Evolutionary conservation across 2,113 vertebrate genomes (phyloP).

Genomic region (Seriola rivoliana): DNA sequence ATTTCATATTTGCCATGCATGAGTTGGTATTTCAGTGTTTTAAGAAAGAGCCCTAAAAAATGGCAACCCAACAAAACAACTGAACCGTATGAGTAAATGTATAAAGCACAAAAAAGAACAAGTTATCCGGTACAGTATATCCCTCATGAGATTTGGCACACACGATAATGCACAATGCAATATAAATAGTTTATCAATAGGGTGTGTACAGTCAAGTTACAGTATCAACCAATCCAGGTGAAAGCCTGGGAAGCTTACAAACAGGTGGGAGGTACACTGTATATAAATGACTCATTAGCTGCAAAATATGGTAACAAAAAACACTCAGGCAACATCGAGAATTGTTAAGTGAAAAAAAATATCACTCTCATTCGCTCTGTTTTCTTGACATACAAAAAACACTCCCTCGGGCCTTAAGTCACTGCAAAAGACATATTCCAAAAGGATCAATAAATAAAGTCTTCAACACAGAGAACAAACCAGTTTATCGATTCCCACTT

Average conservation of each 20-base stretch:
- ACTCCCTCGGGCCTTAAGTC: conserved; percentile 74
- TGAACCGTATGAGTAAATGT: conserved; percentile 74
- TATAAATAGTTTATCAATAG: conserved; percentile 82
- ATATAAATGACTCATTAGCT: conserved; percentile 79
- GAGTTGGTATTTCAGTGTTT: conserved; percentile 84
- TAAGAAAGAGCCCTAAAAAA: conserved; percentile 85
- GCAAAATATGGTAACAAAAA: conserved; percentile 83
- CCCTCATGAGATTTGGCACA: conserved; percentile 85
- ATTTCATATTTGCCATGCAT: conserved; percentile 84
- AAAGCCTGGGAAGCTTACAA: conserved; percentile 81
- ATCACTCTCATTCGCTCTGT: conserved; percentile 72
- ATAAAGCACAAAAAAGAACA: conserved; percentile 80
- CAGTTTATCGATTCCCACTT: conserved; percentile 69
- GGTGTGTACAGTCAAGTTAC: conserved; percentile 82
- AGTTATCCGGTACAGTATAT: conserved; percentile 71
- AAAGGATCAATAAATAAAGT: conserved; percentile 83
- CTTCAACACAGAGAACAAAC: conserved; percentile 77
- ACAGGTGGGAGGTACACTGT: conserved; percentile 80
- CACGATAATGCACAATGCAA: conserved; percentile 83
- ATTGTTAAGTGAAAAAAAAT: conserved; percentile 71
- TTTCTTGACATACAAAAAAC: conserved; percentile 75
- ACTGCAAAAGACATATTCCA: conserved; percentile 80
- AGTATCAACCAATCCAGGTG: conserved; percentile 83
- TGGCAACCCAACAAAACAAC: conserved; percentile 78
- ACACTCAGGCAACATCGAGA: conserved; percentile 83